Evolutionary conservation across 1,140 invertebrate species (phyloP).

Genomic region (Orchestia grillus): DNA sequence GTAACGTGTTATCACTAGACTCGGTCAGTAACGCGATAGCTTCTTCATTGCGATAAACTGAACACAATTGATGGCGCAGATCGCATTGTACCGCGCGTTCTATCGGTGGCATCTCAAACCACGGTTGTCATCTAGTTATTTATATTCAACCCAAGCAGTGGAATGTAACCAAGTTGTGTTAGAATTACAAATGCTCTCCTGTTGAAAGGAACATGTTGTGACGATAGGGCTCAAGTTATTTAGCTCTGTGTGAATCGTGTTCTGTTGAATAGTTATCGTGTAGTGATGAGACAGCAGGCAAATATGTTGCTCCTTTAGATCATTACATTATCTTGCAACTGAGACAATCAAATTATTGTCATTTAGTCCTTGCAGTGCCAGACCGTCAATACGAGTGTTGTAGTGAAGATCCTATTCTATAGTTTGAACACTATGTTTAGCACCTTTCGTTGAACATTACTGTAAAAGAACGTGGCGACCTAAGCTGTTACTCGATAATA

Average conservation of each 20-base stretch:
- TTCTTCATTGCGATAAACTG: slow-evolving; percentile 42
- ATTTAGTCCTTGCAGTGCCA: neutral
- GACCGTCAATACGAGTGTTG: no score
- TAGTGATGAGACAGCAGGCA: neutral
- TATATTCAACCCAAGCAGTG: neutral
- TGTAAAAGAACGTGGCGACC: neutral
- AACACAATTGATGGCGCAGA: neutral
- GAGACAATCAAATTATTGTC: neutral
- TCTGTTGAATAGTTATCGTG: neutral
- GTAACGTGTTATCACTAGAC: neutral
- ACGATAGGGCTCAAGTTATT: neutral
- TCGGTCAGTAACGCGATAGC: slow-evolving; percentile 34
- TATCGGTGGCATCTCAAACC: neutral
- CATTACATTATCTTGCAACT: neutral
- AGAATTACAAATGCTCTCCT: neutral
- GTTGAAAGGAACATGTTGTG: neutral
- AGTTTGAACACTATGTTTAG: no score
- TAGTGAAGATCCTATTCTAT: no score
- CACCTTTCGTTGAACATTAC: no score
- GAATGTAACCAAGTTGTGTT: neutral
- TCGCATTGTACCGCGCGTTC: neutral
- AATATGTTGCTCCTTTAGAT: neutral
- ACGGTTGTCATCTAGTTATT: neutral
- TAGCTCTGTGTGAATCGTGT: neutral
- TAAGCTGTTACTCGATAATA: neutral